A percentile compares a stretch with the other conserved stretches of the same genome.
Conservation (phyloP, 2,113 vertebrate genomes). For the Sterna hirundo region DNA sequence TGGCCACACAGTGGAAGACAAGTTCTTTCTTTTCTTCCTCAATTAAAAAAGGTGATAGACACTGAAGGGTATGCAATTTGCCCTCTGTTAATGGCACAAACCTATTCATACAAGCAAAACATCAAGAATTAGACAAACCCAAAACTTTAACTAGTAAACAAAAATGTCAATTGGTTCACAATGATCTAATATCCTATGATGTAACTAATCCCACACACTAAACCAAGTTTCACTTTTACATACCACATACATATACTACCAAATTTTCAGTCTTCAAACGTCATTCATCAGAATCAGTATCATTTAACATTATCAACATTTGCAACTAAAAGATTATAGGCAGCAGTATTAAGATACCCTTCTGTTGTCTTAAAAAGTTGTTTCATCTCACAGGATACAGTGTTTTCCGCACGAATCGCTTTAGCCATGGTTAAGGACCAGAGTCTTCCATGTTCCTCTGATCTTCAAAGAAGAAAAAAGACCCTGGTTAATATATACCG, state of each 20-base stretch:
- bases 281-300: background rate
- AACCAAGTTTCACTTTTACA: background rate
- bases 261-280: background rate
- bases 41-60: slow-evolving; percentile 82
- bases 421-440: slow-evolving; percentile 90
- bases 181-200: background rate
- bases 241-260: background rate
- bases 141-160: background rate
- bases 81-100: slow-evolving; percentile 87
- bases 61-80: slow-evolving; percentile 87
- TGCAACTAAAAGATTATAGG: background rate
- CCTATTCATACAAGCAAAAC: slow-evolving; percentile 64
- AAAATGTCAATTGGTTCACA: background rate
- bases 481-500: background rate
- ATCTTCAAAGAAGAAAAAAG: slow-evolving; percentile 74
- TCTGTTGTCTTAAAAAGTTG: slow-evolving; percentile 80
- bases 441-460: slow-evolving; percentile 82
- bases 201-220: background rate
- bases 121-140: background rate
- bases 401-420: slow-evolving; percentile 68
- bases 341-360: slow-evolving; percentile 72
- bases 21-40: slow-evolving; percentile 84
- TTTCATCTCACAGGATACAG: slow-evolving; percentile 67
- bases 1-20: slow-evolving; percentile 82
- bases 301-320: background rate